Evolutionary conservation across 2,888 invertebrate genomes (phyloP).

Genomic region (Parelbella ahira): DNA sequence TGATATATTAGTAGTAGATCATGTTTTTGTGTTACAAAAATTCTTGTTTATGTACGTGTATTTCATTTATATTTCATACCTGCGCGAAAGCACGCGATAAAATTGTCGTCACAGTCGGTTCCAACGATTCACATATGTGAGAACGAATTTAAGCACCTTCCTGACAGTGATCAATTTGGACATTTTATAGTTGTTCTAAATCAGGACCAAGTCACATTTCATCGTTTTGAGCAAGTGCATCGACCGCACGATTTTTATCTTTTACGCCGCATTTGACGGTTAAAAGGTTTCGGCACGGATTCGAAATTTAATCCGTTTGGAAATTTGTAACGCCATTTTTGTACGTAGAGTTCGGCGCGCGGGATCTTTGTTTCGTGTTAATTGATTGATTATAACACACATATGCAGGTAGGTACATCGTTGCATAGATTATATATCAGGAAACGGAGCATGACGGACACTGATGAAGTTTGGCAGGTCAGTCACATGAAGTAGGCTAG

Average conservation of each 20-base stretch:
- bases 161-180: constrained; percentile 15
- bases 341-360: constrained; percentile 34
- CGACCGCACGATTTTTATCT: constrained; percentile 62
- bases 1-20: too few species aligned
- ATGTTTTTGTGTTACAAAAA: too few species aligned
- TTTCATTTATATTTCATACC: too few species aligned
- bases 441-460: not conserved
- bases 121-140: not conserved
- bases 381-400: too few species aligned
- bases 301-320: constrained; percentile 56
- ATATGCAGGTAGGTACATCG: too few species aligned
- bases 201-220: constrained; percentile 28
- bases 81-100: too few species aligned
- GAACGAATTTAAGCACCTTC: constrained; percentile 2
- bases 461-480: too few species aligned
- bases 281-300: constrained; percentile 62
- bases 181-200: constrained; percentile 26
- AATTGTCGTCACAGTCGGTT: not conserved
- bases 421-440: not conserved
- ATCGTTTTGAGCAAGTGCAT: constrained; percentile 42
- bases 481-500: too few species aligned
- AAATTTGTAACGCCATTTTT: constrained; percentile 52
- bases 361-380: constrained; percentile 32
- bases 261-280: constrained; percentile 61
- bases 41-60: too few species aligned